Base-by-base conservation (phyloP, 2,888 invertebrate species). In the Blera fallax region DNA sequence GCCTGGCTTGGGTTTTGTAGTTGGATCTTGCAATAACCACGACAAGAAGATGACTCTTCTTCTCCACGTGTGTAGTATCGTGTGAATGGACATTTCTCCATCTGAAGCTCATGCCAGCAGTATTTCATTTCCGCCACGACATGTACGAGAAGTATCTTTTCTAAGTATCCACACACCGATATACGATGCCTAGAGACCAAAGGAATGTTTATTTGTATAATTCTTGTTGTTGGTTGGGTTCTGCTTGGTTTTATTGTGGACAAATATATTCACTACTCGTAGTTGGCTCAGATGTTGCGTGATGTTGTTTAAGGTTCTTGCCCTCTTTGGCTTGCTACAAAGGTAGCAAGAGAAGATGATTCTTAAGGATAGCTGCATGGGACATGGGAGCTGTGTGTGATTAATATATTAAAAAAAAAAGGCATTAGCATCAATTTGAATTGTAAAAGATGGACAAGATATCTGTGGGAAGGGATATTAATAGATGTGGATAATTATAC, bases 101-200 rank as follows among this genome's bases (percentile, higher is more conserved):
- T 80, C 79, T 84, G 52, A 50, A 65, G 62, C 70, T 79, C 70
- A 76, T 62, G 80, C 64, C 64, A 70, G 40, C 69, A 60, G 79
- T 79, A 79, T 83, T 79, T 83, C 73, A 83, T 83, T 83, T 83
- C 83, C 83, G 83, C 79, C 72, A 72, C 67, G 58, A 83, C 40
- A 58, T 32, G 56, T 32, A 56, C 7, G 5, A 27, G 52, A n/a
- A 27, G 52, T 24, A 54, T 64, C 40, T 62, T 50, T n/a, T 72
- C 40, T 64, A 64, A 32, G 52, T 52, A 14, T 40, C 8, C 10
- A 40, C 14, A 14, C 4, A 21, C 14, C 16, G 62, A 29, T 27
- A 3, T 24, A 11, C 11, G 18, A 8, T 10, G 58, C 45, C 40
- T 43, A 24, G 29, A 29, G 4, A 60, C 45, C 40, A 40, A 34